Evolutionary conservation across 1,140 invertebrate genomes (phyloP).

Genomic region (Drosophila teissieri): DNA sequence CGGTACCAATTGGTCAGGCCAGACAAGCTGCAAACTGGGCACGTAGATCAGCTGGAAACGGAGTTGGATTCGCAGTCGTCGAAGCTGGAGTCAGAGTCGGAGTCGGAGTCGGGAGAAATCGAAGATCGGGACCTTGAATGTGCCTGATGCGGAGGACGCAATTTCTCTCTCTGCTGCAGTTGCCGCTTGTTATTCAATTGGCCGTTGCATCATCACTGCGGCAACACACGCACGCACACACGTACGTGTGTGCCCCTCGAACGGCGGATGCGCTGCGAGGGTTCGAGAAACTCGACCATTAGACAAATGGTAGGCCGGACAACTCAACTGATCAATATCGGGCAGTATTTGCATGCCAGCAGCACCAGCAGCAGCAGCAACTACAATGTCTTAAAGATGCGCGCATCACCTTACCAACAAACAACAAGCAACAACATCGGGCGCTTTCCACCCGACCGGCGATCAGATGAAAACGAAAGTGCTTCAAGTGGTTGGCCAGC

Average conservation of each 20-base stretch:
- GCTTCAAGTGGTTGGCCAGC: slow-evolving; percentile 71
- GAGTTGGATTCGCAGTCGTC: slow-evolving; percentile 24
- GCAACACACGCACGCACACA: slow-evolving; percentile 11
- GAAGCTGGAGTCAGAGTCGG: slow-evolving; percentile 17
- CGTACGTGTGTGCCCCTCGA: slow-evolving; percentile 11
- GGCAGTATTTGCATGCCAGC: slow-evolving; percentile 58
- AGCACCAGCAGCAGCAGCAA: slow-evolving; percentile 24
- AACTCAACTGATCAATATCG: slow-evolving; percentile 73
- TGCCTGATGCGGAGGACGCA: slow-evolving; percentile 44
- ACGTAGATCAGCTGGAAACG: slow-evolving; percentile 60
- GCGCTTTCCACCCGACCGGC: slow-evolving; percentile 72
- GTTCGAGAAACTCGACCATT: slow-evolving; percentile 80
- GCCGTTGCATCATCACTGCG: slow-evolving; percentile 64
- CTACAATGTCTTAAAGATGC: slow-evolving; percentile 65
- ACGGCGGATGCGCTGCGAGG: slow-evolving; percentile 43
- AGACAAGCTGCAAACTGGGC: slow-evolving; percentile 47
- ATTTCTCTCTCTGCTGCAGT: slow-evolving; percentile 61
- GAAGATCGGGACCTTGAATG: slow-evolving; percentile 75
- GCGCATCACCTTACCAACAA: slow-evolving; percentile 70
- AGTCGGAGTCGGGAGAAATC: slow-evolving; percentile 59
- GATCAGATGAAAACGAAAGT: slow-evolving; percentile 82
- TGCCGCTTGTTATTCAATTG: slow-evolving; percentile 68
- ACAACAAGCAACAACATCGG: slow-evolving; percentile 39
- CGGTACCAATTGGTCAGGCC: slow-evolving; percentile 62
- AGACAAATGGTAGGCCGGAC: slow-evolving; percentile 54